Percentiles rank a stretch among this genome's conserved stretches.
Evolutionary conservation across 2,797 vertebrate species (phyloP).

Genomic region (Cyclopterus lumpus): DNA sequence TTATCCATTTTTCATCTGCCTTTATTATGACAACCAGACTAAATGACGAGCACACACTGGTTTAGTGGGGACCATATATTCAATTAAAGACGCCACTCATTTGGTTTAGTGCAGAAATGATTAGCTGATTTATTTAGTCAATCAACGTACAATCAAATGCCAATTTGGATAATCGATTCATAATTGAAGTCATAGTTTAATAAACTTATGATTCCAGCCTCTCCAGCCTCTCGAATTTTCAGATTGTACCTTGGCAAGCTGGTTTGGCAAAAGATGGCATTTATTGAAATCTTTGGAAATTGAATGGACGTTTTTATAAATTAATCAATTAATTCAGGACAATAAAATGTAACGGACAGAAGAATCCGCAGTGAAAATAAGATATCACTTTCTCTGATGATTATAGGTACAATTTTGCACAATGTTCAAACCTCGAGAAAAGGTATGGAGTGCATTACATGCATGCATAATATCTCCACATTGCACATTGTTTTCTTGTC

Average conservation of each 20-base stretch:
- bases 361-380: neutral
- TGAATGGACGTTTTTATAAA: neutral
- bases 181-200: neutral
- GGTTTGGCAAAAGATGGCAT: neutral
- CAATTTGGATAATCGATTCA: neutral
- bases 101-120: neutral
- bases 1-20: constrained; percentile 33
- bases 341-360: neutral
- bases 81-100: neutral
- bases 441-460: neutral
- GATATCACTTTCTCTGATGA: neutral
- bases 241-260: neutral
- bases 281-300: neutral
- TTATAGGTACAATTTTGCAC: neutral
- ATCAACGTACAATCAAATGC: neutral
- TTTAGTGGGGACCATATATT: neutral
- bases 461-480: neutral
- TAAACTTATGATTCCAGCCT: too few relatives aligned
- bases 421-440: neutral
- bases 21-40: constrained; percentile 33
- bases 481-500: neutral
- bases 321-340: neutral
- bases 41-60: constrained; percentile 8
- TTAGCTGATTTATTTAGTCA: neutral
- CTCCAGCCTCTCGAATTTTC: neutral